A percentile compares a stretch with the other conserved stretches of the same genome.
Evolutionary conservation across 2,888 invertebrate species (phyloP).

Genomic region (Tricholauxania praeusta): DNA sequence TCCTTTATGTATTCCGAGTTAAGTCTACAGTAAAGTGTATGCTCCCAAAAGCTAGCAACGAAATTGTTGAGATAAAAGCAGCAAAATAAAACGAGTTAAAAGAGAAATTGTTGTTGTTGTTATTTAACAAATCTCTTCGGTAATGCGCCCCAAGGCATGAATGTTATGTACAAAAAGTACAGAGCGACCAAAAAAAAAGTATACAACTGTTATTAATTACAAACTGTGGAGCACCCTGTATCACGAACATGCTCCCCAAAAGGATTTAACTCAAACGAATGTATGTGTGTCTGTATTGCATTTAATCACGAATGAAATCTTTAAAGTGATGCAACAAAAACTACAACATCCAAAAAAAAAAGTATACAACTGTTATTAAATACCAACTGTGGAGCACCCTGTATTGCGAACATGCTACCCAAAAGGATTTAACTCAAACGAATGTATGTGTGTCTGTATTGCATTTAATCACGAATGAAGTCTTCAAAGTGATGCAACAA

Average conservation of each 20-base stretch:
- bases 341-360: too few relatives aligned
- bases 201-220: conserved; percentile 27
- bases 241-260: not conserved
- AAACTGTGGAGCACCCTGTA: conserved; percentile 6
- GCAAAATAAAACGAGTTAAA: not conserved
- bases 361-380: conserved; percentile 19
- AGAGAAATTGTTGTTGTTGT: not conserved
- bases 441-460: not conserved
- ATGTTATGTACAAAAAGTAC: too few relatives aligned
- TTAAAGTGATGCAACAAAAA: too few relatives aligned
- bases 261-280: not conserved
- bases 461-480: conserved; percentile 25
- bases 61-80: too few relatives aligned
- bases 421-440: not conserved
- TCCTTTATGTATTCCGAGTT: not conserved
- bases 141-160: not conserved
- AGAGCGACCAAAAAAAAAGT: too few relatives aligned
- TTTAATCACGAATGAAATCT: too few relatives aligned
- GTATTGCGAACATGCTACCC: not conserved
- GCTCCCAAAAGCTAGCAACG: too few relatives aligned
- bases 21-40: too few relatives aligned
- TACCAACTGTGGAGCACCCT: conserved; percentile 14
- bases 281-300: too few relatives aligned
- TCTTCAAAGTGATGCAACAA: conserved; percentile 23
- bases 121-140: conserved; percentile 6